Evolutionary conservation across 2,113 vertebrate species (phyloP), one percentile per base, ranked within the genome.

Genomic region (Menidia beryllina): DNA sequence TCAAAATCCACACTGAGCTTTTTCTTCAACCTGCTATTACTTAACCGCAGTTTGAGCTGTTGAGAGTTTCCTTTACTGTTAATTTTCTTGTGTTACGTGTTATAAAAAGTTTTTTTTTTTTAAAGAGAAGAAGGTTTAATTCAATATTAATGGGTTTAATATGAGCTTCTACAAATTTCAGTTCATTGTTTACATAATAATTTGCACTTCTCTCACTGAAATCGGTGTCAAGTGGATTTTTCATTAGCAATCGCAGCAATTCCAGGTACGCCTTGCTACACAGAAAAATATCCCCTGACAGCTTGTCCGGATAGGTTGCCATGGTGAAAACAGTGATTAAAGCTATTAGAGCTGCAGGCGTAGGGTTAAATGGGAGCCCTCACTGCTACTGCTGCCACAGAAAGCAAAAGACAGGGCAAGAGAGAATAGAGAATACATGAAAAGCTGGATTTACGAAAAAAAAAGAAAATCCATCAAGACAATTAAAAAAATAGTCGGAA

Each of bases 261-360:
- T 60, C 23, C 11, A 70, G 26, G 50, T 36, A 14, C 45, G 55
- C 57, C 47, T 66, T 53, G 38, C 58, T 72, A 61, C 58, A 81
- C 70, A 85, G 57, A 77, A 83, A 34, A 85, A 78, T 80, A 69
- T 57, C 68, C 54, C 67, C 56, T 85, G 72, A 88, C 71, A 86
- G 79, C 72, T 79, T 88, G 85, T 90, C 83, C 25, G 34, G 63
- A 79, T 64, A 72, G 85, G 88, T 91, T 92, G 84, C 83, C 84
- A 87, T 91, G 86, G 89, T 85, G 83, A 91, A 82, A 62, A 80
- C 66, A 58, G 75, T 88, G 82, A 90, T 92, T 88, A 88, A 88
- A 87, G 72, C 82, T 76, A 90, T 89, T 86, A 88, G 89, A 90
- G 83, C 82, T 84, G 75, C 86, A 83, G 86, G 86, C 64, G 52